A percentile compares a stretch with the other conserved stretches of the same genome.
phyloP scores from a whole-genome alignment of 2,113 vertebrate species.

The Galeopterus variegatus region DNA sequence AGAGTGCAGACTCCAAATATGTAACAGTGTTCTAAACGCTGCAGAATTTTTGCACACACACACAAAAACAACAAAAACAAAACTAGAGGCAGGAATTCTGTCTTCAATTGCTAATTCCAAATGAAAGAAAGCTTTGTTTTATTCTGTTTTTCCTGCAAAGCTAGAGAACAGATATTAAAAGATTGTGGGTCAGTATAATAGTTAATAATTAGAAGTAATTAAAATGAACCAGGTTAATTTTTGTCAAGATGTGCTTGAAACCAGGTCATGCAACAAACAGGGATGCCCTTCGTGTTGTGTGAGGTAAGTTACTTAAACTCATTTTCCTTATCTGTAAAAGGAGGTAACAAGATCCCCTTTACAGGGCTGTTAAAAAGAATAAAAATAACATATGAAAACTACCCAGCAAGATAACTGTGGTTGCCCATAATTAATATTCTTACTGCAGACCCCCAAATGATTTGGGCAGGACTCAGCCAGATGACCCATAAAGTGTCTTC shows the following conservation, averaged over 20 bases:
- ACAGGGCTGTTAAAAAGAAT: background rate
- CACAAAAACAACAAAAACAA: slow-evolving; percentile 20
- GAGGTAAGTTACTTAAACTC: slow-evolving; percentile 6
- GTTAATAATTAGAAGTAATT: slow-evolving; percentile 41
- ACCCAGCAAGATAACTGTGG: background rate
- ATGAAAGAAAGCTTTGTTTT: background rate
- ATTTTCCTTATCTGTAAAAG: background rate
- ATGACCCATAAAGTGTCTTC: background rate
- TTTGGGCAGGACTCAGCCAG: background rate
- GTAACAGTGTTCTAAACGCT: background rate
- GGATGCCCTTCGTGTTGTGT: background rate
- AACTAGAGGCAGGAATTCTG: background rate
- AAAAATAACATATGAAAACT: slow-evolving; percentile 11
- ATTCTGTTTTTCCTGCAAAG: background rate
- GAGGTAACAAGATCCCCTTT: background rate
- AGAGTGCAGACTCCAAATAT: background rate
- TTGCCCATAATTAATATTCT: background rate
- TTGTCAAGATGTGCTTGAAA: slow-evolving; percentile 2
- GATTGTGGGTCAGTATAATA: background rate
- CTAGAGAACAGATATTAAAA: background rate
- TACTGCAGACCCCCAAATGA: background rate
- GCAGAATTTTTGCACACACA: background rate
- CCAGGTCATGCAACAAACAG: background rate
- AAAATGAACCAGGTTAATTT: slow-evolving; percentile 6
- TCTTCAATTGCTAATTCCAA: background rate